These are phyloP conservation scores for Unio pictorum DNA, from an alignment of 2,888 invertebrate species.

Conservation along the genomic window DNA sequence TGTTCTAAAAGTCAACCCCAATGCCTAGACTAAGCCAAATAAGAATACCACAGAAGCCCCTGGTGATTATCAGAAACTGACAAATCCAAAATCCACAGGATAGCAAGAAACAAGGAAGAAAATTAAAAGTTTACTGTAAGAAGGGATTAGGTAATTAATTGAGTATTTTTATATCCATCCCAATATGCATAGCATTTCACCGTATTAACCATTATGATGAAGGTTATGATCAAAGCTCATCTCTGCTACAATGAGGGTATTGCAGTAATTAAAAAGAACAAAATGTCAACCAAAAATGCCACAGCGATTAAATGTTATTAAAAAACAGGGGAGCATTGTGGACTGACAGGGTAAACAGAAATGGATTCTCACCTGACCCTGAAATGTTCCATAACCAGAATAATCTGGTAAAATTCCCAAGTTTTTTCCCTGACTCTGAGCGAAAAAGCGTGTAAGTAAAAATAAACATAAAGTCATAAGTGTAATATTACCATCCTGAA, in stretches of 20 bases:
- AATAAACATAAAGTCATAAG: neutral
- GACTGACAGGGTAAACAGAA: slow-evolving; percentile 5
- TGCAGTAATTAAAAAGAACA: slow-evolving; percentile 2
- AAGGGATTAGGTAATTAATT: too few relatives aligned
- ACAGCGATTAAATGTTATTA: slow-evolving; percentile 4
- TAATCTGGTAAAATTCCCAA: slow-evolving; percentile 38
- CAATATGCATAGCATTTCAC: too few relatives aligned
- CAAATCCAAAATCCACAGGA: neutral
- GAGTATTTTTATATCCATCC: too few relatives aligned
- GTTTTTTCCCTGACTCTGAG: slow-evolving; percentile 42
- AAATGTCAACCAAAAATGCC: slow-evolving; percentile 5
- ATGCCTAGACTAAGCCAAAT: too few relatives aligned
- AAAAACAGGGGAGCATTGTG: slow-evolving; percentile 1
- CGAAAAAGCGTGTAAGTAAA: slow-evolving; percentile 4
- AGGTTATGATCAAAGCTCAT: slow-evolving; percentile 5
- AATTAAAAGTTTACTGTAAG: too few relatives aligned
- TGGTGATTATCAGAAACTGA: too few relatives aligned
- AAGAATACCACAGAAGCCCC: too few relatives aligned
- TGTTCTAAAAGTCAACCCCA: too few relatives aligned
- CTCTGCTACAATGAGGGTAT: slow-evolving; percentile 2
- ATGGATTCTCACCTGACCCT: slow-evolving; percentile 35
- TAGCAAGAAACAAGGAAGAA: neutral
- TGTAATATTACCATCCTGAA: too few relatives aligned
- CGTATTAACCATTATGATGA: too few relatives aligned
- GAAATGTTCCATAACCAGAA: slow-evolving; percentile 52